Percentiles rank a stretch among this genome's conserved stretches.
These are phyloP conservation scores for Blennius ocellaris DNA, from an alignment of 2,113 vertebrate genomes.

Conservation along the genomic window DNA sequence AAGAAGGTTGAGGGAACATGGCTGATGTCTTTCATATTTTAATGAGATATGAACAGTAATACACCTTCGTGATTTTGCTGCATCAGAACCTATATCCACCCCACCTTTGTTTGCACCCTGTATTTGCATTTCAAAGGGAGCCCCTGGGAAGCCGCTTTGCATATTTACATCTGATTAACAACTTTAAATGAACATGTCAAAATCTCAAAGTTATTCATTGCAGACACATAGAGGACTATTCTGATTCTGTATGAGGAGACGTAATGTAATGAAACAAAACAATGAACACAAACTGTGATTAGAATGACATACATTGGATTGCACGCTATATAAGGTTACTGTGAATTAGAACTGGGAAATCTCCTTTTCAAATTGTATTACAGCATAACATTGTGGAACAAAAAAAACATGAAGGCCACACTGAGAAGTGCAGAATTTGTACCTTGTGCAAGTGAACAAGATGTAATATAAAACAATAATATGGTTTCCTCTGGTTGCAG, in stretches of 20 bases:
- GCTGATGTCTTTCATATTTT: constrained; percentile 69
- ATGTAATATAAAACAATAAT: background rate
- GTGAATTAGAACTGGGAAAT: constrained; percentile 2
- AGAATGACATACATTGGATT: constrained; percentile 19
- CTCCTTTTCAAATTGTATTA: background rate
- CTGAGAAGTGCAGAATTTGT: background rate
- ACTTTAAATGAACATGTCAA: constrained; percentile 85
- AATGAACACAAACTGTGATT: constrained; percentile 45
- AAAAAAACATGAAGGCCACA: background rate
- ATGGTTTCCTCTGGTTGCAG: background rate
- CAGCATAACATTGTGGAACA: background rate
- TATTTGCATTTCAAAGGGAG: constrained; percentile 86
- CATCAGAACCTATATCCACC: constrained; percentile 77
- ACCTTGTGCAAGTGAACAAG: background rate
- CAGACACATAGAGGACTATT: constrained; percentile 48
- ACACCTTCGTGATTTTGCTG: constrained; percentile 74
- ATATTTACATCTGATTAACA: constrained; percentile 86
- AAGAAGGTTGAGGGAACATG: constrained; percentile 55
- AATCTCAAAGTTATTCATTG: constrained; percentile 71
- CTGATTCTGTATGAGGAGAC: constrained; percentile 20
- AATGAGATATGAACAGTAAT: constrained; percentile 73
- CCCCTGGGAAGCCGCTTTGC: constrained; percentile 80
- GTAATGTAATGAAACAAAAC: constrained; percentile 34
- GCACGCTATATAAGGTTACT: background rate
- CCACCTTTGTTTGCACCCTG: constrained; percentile 81